Conservation (phyloP, 2,888 invertebrate genomes). For the Eristalinus sepulchralis region DNA sequence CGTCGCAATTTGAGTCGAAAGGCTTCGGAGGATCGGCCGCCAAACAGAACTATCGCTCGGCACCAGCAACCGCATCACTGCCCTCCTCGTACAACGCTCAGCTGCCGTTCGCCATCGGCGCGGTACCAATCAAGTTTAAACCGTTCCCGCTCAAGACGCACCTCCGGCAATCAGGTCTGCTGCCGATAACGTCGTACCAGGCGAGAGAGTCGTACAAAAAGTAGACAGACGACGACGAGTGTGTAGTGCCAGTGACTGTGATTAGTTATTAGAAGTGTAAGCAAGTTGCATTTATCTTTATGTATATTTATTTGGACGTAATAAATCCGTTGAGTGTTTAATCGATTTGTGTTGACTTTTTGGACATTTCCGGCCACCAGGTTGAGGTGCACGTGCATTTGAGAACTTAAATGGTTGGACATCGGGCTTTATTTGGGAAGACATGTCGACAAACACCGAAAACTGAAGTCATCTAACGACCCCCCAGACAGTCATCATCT, state of each 20-base stretch:
- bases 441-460: too few relatives aligned
- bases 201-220: slow-evolving; percentile 36
- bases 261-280: slow-evolving; percentile 30
- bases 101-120: slow-evolving; percentile 50
- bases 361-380: not conserved
- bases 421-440: too few relatives aligned
- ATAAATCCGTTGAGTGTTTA: not conserved
- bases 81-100: slow-evolving; percentile 28
- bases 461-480: too few relatives aligned
- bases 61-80: slow-evolving; percentile 29
- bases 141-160: slow-evolving; percentile 61
- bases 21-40: not conserved
- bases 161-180: slow-evolving; percentile 30
- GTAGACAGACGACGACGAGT: not conserved
- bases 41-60: slow-evolving; percentile 2
- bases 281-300: not conserved
- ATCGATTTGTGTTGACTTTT: not conserved
- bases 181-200: slow-evolving; percentile 56
- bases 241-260: slow-evolving; percentile 44
- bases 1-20: slow-evolving; percentile 6
- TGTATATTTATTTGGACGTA: slow-evolving; percentile 30
- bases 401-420: too few relatives aligned
- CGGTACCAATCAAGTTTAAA: slow-evolving; percentile 51
- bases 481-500: not conserved
- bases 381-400: too few relatives aligned